These are phyloP conservation scores for Lapara coniferarum DNA, from an alignment of 2,888 invertebrate genomes.

Conservation along the genomic window DNA sequence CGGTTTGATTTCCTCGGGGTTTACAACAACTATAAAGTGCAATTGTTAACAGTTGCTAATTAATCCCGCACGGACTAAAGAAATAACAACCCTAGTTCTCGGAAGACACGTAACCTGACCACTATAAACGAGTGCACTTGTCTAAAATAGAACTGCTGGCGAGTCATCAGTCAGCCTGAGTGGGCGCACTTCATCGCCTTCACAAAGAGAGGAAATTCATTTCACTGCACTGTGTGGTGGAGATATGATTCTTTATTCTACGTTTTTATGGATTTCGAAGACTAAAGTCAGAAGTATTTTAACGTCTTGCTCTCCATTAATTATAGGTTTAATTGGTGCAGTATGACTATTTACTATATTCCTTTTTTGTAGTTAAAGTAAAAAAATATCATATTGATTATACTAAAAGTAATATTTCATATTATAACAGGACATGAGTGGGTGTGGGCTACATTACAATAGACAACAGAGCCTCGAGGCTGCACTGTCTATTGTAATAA, in stretches of 20 bases:
- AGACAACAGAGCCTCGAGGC: background rate
- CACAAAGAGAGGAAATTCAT: conserved; percentile 37
- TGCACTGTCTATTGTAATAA: background rate
- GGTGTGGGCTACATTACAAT: conserved; percentile 4
- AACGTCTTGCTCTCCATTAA: background rate
- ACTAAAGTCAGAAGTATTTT: background rate
- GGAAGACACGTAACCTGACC: conserved; percentile 34
- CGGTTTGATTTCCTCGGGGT: conserved; percentile 13
- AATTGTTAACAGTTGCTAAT: conserved; percentile 14
- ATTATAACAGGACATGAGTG: background rate
- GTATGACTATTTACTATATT: no score
- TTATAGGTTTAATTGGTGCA: no score
- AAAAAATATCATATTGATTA: no score
- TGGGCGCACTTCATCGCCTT: conserved; percentile 45
- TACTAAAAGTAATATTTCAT: no score
- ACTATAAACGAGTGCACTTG: conserved; percentile 33
- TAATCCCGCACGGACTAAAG: conserved; percentile 16
- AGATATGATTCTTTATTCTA: conserved; percentile 17
- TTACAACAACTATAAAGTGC: conserved; percentile 1
- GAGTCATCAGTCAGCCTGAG: conserved; percentile 62
- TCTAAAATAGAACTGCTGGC: conserved; percentile 33
- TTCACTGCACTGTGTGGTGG: conserved; percentile 27
- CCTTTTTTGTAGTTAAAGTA: no score
- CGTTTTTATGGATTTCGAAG: conserved; percentile 1
- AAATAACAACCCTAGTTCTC: conserved; percentile 20